Evolutionary conservation across 2,797 vertebrate species (phyloP).

Genomic region (Monodelphis domestica): DNA sequence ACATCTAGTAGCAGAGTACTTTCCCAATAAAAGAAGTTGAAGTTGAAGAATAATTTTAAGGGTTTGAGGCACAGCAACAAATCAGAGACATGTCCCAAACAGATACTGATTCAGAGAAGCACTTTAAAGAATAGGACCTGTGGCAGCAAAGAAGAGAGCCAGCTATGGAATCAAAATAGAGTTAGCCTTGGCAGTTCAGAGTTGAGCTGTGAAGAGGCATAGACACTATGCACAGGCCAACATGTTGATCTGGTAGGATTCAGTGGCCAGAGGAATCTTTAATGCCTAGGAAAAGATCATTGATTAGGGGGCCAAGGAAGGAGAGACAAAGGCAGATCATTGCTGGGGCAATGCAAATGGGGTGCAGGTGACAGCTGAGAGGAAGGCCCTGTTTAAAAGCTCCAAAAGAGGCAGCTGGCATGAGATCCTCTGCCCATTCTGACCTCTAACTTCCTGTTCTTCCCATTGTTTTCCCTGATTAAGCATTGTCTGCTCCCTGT

Average conservation of each 20-base stretch:
- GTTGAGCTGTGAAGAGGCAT: not conserved
- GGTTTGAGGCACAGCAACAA: not conserved
- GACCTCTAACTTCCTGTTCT: not conserved
- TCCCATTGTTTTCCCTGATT: not conserved
- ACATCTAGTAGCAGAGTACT: not conserved
- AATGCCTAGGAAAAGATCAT: not conserved
- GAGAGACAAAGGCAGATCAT: not conserved
- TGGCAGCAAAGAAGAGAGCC: not conserved
- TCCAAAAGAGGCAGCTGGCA: not conserved
- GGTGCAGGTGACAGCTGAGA: not conserved
- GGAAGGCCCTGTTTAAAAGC: too few relatives aligned
- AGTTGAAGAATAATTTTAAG: not conserved
- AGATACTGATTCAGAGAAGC: not conserved
- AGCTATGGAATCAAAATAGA: not conserved
- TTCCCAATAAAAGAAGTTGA: too few relatives aligned
- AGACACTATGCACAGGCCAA: too few relatives aligned
- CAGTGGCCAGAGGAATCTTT: not conserved
- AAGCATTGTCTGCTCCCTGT: not conserved
- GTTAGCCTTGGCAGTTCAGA: not conserved
- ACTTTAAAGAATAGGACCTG: not conserved
- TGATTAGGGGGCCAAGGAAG: not conserved
- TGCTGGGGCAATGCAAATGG: not conserved
- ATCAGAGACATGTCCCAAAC: not conserved
- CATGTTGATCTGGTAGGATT: not conserved
- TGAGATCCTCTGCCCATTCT: fast-evolving